Evolutionary conservation across 2,888 invertebrate genomes (phyloP), one percentile per base, ranked within the genome.

Genomic region (Acrobasis suavella): DNA sequence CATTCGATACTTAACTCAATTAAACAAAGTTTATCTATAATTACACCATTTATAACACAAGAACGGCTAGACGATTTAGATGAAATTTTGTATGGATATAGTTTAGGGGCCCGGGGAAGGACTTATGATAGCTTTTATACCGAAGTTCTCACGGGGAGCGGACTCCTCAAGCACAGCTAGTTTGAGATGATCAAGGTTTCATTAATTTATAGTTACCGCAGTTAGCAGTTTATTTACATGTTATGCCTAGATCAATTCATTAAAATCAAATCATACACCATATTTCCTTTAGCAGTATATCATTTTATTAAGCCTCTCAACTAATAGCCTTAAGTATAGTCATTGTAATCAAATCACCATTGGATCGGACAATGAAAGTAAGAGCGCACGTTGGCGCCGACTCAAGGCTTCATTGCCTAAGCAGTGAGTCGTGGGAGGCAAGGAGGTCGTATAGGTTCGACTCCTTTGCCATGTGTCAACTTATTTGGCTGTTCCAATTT

Each of bases 311-410:
- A 55, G 16, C 39, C 16, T 16, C 39, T 10, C 38, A 22, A 56
- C 32, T 32, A 56, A 22, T 52, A 46, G 12, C 46, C 46, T 46
- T 16, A 32, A 52, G 32, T 32, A 14, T 42, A 42, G 75, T 83
- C 76, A 83, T 84, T 86, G 81, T 85, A 77, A 82, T 82, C 78
- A 77, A 83, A 81, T 76, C 76, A 76, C 72, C 77, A 81, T 81
- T 82, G 71, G 78, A 79, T 79, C 71, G 84, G 82, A 85, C 86
- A 87, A 87, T 84, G 88, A 88, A 89, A 89, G 88, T 89, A 81
- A 86, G 84, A 82, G 82, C 76, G 72, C 72, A 82, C 78, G 85
- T 85, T 84, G 86, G 88, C 84, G 85, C 84, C 77, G 72, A 74
- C 75, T 86, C 87, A 89, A 89, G 86, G 84, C 82, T 82, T 74